phyloP scores from a whole-genome alignment of 2,113 vertebrate genomes.

The Ailuropoda melanoleuca region DNA sequence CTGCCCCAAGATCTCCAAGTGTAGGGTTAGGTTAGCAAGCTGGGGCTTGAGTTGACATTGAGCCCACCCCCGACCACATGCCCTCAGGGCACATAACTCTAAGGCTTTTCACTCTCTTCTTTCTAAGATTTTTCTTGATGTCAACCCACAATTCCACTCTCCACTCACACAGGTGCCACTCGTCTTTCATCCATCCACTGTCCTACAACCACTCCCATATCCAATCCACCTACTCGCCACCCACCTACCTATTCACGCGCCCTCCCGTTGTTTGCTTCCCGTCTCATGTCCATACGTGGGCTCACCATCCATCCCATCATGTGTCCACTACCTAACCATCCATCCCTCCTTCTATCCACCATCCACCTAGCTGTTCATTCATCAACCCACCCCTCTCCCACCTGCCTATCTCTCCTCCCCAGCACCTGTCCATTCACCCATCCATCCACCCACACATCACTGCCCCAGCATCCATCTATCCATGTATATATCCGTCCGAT shows the following conservation, averaged over 20 bases:
- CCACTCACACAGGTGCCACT: not conserved
- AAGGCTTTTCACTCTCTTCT: not conserved
- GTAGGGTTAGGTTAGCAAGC: not conserved
- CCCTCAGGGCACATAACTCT: not conserved
- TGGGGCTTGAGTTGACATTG: not conserved
- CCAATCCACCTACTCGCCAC: not conserved
- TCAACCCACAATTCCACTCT: not conserved
- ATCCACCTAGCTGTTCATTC: not conserved
- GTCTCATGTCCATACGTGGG: not conserved
- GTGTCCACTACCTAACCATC: not conserved
- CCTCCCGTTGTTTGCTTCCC: not conserved
- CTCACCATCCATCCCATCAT: not conserved
- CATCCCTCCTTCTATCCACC: not conserved
- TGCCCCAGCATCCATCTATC: not conserved
- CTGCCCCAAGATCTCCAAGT: not conserved
- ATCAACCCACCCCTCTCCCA: not conserved
- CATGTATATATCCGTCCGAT: not conserved
- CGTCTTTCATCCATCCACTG: not conserved
- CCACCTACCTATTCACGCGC: not conserved
- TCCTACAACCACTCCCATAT: not conserved
- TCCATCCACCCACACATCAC: not conserved
- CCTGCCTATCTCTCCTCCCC: not conserved
- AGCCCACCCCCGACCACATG: not conserved
- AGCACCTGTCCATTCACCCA: not conserved
- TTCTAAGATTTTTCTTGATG: conserved; percentile 11